These are phyloP conservation scores for Unio delphinus DNA, from an alignment of 2,888 invertebrate genomes.

Conservation along the genomic window DNA sequence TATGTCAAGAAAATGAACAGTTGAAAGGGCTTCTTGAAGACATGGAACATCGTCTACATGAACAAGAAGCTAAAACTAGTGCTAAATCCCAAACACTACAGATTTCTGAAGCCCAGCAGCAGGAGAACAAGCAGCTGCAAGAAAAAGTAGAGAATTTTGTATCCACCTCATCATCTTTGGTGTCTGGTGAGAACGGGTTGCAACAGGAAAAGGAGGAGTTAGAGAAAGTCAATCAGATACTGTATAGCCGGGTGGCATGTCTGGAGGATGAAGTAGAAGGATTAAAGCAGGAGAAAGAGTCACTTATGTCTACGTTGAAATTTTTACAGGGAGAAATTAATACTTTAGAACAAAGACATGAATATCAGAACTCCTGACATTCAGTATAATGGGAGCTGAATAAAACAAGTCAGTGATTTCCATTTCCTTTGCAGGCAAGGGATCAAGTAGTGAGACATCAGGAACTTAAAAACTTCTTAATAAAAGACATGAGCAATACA, in stretches of 20 bases:
- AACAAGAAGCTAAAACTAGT: constrained; percentile 21
- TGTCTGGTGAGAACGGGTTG: constrained; percentile 13
- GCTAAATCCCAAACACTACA: constrained; percentile 8
- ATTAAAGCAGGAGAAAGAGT: constrained; percentile 51
- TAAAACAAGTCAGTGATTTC: too few species aligned
- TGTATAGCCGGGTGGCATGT: constrained; percentile 40
- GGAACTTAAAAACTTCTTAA: too few species aligned
- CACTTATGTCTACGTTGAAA: constrained; percentile 51
- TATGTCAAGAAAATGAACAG: constrained; percentile 28
- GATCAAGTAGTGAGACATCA: too few species aligned
- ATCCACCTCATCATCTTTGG: constrained; percentile 6
- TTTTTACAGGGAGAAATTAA: constrained; percentile 60
- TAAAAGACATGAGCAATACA: too few species aligned
- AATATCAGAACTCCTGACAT: neutral
- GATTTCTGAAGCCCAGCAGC: constrained; percentile 11
- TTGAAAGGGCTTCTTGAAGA: constrained; percentile 26
- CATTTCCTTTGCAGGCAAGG: too few species aligned
- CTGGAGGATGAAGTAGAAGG: constrained; percentile 52
- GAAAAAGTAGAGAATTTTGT: constrained; percentile 28
- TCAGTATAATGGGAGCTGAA: too few species aligned
- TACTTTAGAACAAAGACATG: constrained; percentile 43
- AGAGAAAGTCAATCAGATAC: constrained; percentile 42
- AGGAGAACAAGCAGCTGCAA: constrained; percentile 27
- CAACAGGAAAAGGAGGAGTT: constrained; percentile 17
- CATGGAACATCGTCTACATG: constrained; percentile 23